A percentile compares a stretch with the other conserved stretches of the same genome.
phyloP scores from a whole-genome alignment of 2,888 invertebrate species.

The Eilema griseolum region DNA sequence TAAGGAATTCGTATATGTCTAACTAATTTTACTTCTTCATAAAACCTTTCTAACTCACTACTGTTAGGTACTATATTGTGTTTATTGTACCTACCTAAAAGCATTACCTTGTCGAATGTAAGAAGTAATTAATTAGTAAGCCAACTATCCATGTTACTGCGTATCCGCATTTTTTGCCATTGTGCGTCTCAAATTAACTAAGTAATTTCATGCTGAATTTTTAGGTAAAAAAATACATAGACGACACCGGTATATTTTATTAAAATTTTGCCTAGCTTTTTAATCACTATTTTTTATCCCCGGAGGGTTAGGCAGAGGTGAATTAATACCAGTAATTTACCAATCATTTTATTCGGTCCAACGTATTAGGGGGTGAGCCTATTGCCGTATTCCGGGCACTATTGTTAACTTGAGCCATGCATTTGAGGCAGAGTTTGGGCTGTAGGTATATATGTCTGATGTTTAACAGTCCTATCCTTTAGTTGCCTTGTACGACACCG shows the following conservation, averaged over 20 bases:
- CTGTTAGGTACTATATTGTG: background rate
- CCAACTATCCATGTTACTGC: background rate
- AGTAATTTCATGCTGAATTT: constrained; percentile 8
- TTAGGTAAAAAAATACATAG: background rate
- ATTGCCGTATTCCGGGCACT: no score
- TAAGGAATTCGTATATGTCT: no score
- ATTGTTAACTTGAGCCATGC: no score
- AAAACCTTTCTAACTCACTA: background rate
- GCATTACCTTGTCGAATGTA: constrained; percentile 16
- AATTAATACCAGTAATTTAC: no score
- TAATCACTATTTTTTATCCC: no score
- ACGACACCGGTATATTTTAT: background rate
- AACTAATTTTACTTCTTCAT: background rate
- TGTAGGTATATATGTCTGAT: no score
- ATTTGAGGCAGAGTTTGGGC: no score
- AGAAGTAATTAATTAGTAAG: constrained; percentile 13
- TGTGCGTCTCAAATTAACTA: constrained; percentile 4
- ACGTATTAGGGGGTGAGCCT: no score
- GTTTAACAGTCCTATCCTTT: no score
- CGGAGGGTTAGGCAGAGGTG: no score
- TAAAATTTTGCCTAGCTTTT: background rate
- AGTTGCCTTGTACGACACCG: no score
- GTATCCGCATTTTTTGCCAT: background rate
- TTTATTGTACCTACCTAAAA: constrained; percentile 6
- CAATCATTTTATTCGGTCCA: no score